Evolutionary conservation across 2,113 vertebrate genomes (phyloP), one percentile per base, ranked within the genome.

Genomic region (Indri indri): DNA sequence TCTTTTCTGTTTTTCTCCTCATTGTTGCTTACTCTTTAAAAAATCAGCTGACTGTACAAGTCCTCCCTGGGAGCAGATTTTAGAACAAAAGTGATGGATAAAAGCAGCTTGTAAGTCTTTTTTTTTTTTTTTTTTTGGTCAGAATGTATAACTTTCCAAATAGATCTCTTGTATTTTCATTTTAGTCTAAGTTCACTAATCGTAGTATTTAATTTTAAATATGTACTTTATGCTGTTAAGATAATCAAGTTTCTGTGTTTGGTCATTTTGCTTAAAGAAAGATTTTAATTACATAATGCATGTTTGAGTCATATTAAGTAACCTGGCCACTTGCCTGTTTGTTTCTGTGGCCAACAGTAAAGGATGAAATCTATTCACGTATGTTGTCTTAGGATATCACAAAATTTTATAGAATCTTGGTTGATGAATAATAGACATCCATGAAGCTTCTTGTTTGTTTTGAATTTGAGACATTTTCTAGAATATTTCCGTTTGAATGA

Each of bases 21-120:
- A 68, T 95, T 95, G 90, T 90, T 96, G 91, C 94, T 96, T 95
- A 96, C 34, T 89, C 74, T 85, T 96, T 93, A 40, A 91, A 97
- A 96, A 96, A 92, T 76, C 61, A 95, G 95, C 95, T 81, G 76
- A 96, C 89, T 95, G n/a, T 79, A 77, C 84, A 97, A 91, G 65
- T 89, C 86, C 66, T 94, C 71, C 95, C 42, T 81, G 82, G 73
- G 74, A 96, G 63, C 94, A 86, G 45, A 96, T 93, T 97, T 96
- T 86, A 93, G 79, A 94, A 77, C 85, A 95, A 91, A 96, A 93
- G 77, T 85, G 32, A 94, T 94, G 61, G 45, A 37, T 59, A 76
- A 74, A 95, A 96, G 65, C 59, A 92, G 42, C 65, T 61, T 0
- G 52, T 97, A 96, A 97, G 97, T 97, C 70, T 92, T 68, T 54